A percentile compares a stretch with the other conserved stretches of the same genome.
Evolutionary conservation across 2,888 invertebrate species (phyloP).

Genomic region (Protodeltote pygarga): DNA sequence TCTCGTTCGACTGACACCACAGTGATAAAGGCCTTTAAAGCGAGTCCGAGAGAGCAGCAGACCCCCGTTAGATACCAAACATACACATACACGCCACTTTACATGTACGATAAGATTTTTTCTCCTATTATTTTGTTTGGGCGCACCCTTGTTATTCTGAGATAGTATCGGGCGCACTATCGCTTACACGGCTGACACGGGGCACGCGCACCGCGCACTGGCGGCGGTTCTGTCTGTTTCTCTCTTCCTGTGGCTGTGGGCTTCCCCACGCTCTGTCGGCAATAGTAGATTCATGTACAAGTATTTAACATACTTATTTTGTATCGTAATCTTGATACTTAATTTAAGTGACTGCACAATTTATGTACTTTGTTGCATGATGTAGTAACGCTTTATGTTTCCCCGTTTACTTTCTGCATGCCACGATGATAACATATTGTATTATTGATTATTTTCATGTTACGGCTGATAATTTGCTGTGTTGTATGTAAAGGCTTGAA

Average conservation of each 20-base stretch:
- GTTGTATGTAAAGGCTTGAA: neutral
- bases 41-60: slow-evolving; percentile 88
- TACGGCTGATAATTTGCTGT: neutral
- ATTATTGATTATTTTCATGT: slow-evolving; percentile 3
- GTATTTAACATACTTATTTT: slow-evolving; percentile 48
- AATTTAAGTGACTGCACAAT: slow-evolving; percentile 43
- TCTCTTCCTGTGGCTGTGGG: slow-evolving; percentile 87
- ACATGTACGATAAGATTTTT: slow-evolving; percentile 75
- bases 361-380: slow-evolving; percentile 48
- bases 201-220: slow-evolving; percentile 83
- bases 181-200: slow-evolving; percentile 82
- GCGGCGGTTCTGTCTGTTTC: slow-evolving; percentile 87
- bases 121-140: slow-evolving; percentile 69
- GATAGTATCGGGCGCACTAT: slow-evolving; percentile 79
- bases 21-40: slow-evolving; percentile 86
- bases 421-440: slow-evolving; percentile 9
- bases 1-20: slow-evolving; percentile 77
- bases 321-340: slow-evolving; percentile 25
- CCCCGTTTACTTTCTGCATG: slow-evolving; percentile 54
- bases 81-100: slow-evolving; percentile 84
- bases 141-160: slow-evolving; percentile 74
- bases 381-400: slow-evolving; percentile 47
- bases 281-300: slow-evolving; percentile 67
- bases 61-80: slow-evolving; percentile 83
- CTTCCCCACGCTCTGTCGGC: slow-evolving; percentile 80